Base-by-base conservation (phyloP, 53 echinoderm and acorn worm species). In the Paracentrotus lividus region DNA sequence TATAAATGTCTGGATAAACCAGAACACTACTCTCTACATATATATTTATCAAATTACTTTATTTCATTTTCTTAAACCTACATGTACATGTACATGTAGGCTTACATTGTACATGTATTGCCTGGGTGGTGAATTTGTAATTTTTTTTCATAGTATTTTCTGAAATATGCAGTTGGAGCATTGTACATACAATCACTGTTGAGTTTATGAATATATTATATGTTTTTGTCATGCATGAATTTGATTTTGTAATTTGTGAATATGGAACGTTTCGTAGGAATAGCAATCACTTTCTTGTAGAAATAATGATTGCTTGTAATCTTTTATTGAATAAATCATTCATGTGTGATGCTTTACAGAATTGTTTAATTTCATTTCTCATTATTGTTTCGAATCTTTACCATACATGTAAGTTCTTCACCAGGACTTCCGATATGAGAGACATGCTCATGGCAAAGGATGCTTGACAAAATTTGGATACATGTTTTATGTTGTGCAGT, bases 151-250 rank as follows among this genome's bases (percentile, higher is more conserved):
- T 38, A 13, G 72, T 38, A 20, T 4, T 38, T 27, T 72, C 72
- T 72, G 72, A 72, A 72, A 72, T 72, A 72, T 72, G 72, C 40
- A 72, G 72, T 4, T 40, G 40, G 72, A 72, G 72, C 72, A 18
- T 72, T 72, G 72, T 72, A 72, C 40, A 72, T 72, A 72, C n/a
- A n/a, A n/a, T 72, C 40, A 72, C 15, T 6, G 13, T 38, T 72
- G 40, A 38, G 72, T 32, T 38, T 72, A 72, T 40, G 8, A 38
- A 72, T 38, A 18, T 72, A 69, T 72, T 72, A 18, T 72, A 40
- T 4, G 40, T 16, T 38, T 72, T 38, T 18, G 72, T 72, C 36
- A 72, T 72, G 72, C 72, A 72, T 72, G 40, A 8, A 38, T 72
- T 72, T 72, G 72, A 38, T 72, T 38, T 38, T 72, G 20, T 20